Conservation (phyloP, 2,113 vertebrate genomes). For the Amphilophus citrinellus region DNA sequence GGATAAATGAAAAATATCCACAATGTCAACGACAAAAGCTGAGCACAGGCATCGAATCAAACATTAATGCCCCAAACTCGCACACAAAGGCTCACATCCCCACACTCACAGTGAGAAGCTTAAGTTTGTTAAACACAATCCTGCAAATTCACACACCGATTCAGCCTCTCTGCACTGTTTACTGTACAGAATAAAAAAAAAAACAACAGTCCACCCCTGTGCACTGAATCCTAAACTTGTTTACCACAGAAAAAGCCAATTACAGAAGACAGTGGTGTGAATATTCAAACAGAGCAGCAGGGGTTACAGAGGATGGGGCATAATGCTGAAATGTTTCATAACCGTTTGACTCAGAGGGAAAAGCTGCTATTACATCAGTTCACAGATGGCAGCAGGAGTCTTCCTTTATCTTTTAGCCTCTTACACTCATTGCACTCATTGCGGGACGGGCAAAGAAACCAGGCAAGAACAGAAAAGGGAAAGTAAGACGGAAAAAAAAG, state of each 20-base stretch:
- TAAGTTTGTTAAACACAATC: neutral
- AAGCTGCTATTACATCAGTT: conserved; percentile 24
- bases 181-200: conserved; percentile 20
- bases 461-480: neutral
- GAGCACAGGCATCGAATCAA: neutral
- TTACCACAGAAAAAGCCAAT: conserved; percentile 43
- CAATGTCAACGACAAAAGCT: neutral
- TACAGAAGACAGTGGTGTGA: conserved; percentile 11
- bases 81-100: neutral
- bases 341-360: neutral
- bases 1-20: conserved; percentile 20
- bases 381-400: conserved; percentile 33
- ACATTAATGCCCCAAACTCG: neutral
- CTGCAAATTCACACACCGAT: neutral
- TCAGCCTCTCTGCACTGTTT: conserved; percentile 5
- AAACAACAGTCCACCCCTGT: neutral
- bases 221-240: conserved; percentile 32
- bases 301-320: neutral
- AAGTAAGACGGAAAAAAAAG: conserved; percentile 2
- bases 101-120: neutral
- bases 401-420: conserved; percentile 23
- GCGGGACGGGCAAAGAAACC: neutral
- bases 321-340: conserved; percentile 18
- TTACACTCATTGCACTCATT: neutral
- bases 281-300: conserved; percentile 26